Evolutionary conservation across 2,888 invertebrate species (phyloP).

Genomic region (Rhagophthalmus giganteus): DNA sequence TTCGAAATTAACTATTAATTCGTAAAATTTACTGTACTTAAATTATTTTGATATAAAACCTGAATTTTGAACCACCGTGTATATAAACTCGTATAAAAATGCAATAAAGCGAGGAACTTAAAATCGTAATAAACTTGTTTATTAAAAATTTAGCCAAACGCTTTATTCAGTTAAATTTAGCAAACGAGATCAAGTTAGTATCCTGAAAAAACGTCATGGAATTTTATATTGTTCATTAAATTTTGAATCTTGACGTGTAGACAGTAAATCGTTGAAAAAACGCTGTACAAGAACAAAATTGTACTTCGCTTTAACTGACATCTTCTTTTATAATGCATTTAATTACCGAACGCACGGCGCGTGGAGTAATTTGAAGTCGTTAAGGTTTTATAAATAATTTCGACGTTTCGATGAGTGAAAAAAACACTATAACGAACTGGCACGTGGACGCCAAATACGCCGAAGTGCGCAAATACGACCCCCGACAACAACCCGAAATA

Average conservation of each 20-base stretch:
- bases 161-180: slow-evolving; percentile 8
- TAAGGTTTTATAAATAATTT: too few species aligned
- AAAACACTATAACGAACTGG: too few species aligned
- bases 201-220: slow-evolving; percentile 5
- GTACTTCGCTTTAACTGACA: not conserved
- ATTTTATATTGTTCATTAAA: slow-evolving; percentile 7
- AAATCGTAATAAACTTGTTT: slow-evolving; percentile 8
- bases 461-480: too few species aligned
- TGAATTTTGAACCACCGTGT: not conserved
- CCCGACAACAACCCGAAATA: not conserved
- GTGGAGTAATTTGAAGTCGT: too few species aligned
- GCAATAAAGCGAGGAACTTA: slow-evolving; percentile 4
- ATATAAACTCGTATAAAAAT: not conserved
- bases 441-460: too few species aligned
- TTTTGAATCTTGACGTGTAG: not conserved
- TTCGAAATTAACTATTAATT: too few species aligned
- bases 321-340: not conserved
- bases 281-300: not conserved
- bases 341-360: not conserved
- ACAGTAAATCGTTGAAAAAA: slow-evolving; percentile 2
- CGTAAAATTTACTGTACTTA: too few species aligned
- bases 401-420: too few species aligned
- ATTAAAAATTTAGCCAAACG: slow-evolving; percentile 5
- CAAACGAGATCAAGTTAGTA: slow-evolving; percentile 4
- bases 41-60: too few species aligned